phyloP scores from a whole-genome alignment of 2,888 invertebrate species.

The Xestoiulus laeticollis region DNA sequence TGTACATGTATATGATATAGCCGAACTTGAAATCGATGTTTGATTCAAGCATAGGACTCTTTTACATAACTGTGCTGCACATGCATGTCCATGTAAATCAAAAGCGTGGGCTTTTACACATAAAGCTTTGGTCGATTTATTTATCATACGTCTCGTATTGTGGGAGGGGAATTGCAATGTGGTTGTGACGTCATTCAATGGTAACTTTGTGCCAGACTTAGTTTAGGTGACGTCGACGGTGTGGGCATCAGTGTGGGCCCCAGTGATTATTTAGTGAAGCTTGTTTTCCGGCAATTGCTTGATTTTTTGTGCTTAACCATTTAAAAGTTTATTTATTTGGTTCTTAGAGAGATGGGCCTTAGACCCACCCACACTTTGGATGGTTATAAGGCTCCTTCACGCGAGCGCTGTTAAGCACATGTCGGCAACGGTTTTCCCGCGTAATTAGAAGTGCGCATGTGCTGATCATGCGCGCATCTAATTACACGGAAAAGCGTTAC shows the following conservation, averaged over 20 bases:
- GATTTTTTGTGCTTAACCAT: background rate
- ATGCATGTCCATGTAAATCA: too few relatives aligned
- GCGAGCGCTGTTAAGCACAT: too few relatives aligned
- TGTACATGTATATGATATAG: too few relatives aligned
- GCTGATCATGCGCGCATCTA: too few relatives aligned
- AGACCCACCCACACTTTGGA: background rate
- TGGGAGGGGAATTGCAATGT: background rate
- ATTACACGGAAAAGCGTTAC: too few relatives aligned
- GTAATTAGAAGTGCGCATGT: too few relatives aligned
- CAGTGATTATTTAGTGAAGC: conserved; percentile 16
- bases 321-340: background rate
- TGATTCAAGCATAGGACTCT: background rate
- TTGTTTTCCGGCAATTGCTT: background rate
- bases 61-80: too few relatives aligned
- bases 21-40: background rate
- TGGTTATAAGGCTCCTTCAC: too few relatives aligned
- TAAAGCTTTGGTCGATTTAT: background rate
- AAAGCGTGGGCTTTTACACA: background rate
- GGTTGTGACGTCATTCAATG: background rate
- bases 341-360: background rate
- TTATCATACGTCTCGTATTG: background rate
- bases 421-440: too few relatives aligned
- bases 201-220: background rate
- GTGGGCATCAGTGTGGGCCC: conserved; percentile 12
- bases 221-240: background rate